These are phyloP conservation scores for Atta colombica DNA, from an alignment of 1,140 invertebrate species.

Conservation along the genomic window DNA sequence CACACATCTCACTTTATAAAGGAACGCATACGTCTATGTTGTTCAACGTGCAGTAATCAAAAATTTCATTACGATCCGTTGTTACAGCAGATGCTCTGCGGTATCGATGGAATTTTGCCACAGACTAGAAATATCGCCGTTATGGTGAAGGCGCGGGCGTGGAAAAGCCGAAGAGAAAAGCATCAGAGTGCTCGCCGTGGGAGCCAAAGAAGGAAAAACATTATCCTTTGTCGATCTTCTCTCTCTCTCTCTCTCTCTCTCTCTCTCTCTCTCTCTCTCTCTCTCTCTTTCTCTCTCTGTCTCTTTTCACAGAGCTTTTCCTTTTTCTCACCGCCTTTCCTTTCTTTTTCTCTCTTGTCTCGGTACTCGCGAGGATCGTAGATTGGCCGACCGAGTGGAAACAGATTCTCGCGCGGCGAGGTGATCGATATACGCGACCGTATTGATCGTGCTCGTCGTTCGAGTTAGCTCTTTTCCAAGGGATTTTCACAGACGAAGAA, in stretches of 20 bases:
- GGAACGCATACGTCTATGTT: not conserved
- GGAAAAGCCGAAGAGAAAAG: conserved; percentile 54
- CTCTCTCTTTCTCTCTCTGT: not conserved
- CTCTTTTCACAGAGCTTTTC: not conserved
- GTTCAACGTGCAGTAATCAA: conserved; percentile 24
- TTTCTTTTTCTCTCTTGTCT: conserved; percentile 14
- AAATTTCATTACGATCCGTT: conserved; percentile 59
- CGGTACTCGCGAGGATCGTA: conserved; percentile 43
- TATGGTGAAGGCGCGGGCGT: conserved; percentile 35
- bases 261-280: not conserved
- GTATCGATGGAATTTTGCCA: conserved; percentile 45
- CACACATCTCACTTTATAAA: not conserved
- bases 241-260: not conserved
- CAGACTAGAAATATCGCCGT: conserved; percentile 45
- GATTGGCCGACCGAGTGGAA: conserved; percentile 64
- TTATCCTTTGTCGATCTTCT: conserved; percentile 57
- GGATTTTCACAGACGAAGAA: conserved; percentile 59
- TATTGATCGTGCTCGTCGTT: conserved; percentile 72
- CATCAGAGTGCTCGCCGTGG: conserved; percentile 24
- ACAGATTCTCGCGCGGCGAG: conserved; percentile 52
- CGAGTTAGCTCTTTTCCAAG: conserved; percentile 71
- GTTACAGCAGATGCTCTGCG: conserved; percentile 45
- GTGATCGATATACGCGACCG: conserved; percentile 57
- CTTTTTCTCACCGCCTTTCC: not conserved
- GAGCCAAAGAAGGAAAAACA: conserved; percentile 32